Evolutionary conservation across 2,888 invertebrate species (phyloP).

Genomic region (Glyphotaelius pellucidus): DNA sequence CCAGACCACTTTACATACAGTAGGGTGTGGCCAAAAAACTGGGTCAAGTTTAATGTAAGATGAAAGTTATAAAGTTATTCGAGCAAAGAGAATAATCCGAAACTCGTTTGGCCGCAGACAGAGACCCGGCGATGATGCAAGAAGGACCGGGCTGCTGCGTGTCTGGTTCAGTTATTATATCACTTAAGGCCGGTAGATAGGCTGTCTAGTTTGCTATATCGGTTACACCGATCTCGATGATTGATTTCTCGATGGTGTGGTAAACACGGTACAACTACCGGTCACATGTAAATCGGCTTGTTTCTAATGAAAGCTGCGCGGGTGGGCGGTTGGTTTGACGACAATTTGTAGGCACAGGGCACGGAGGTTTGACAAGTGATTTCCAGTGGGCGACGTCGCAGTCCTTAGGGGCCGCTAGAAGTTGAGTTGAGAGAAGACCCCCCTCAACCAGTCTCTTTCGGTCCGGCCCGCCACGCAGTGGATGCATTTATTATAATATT

Average conservation of each 20-base stretch:
- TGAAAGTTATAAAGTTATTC: constrained; percentile 55
- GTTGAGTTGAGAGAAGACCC: too few species aligned
- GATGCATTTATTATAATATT: too few species aligned
- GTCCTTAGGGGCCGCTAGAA: neutral
- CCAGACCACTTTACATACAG: constrained; percentile 37
- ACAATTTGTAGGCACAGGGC: neutral
- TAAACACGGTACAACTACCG: neutral
- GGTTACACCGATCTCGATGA: neutral
- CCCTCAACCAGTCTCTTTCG: too few species aligned
- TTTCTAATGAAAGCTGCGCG: neutral
- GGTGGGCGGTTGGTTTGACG: neutral
- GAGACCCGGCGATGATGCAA: constrained; percentile 7
- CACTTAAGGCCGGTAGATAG: constrained; percentile 2
- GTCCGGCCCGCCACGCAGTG: too few species aligned
- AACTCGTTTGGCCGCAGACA: neutral
- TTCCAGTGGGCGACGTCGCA: neutral
- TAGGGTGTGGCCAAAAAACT: constrained; percentile 55
- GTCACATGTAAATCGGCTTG: neutral
- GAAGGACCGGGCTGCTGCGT: neutral
- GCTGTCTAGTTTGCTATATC: neutral
- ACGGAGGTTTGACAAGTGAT: neutral
- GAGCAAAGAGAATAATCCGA: constrained; percentile 41
- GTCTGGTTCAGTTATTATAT: constrained; percentile 16
- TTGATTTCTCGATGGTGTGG: neutral
- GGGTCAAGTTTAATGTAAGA: constrained; percentile 63